Conservation (phyloP, 1,140 invertebrate genomes). For the Brachionus asplanchnoidis region DNA sequence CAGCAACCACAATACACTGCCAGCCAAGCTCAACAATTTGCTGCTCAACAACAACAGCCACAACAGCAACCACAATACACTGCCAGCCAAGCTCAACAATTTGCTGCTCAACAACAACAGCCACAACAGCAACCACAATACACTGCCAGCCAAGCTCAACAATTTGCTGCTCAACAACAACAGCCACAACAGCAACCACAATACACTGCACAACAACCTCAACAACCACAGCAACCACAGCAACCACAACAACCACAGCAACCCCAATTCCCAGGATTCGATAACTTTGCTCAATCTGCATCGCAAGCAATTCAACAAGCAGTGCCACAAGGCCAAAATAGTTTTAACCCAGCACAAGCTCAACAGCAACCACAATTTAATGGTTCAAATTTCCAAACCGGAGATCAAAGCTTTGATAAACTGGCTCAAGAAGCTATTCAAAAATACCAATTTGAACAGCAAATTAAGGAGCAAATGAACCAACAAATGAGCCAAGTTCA, state of each 20-base stretch:
- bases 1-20: too few relatives aligned
- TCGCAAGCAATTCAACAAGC: background rate
- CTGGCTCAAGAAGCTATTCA: background rate
- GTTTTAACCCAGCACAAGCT: background rate
- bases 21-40: too few relatives aligned
- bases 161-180: background rate
- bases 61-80: too few relatives aligned
- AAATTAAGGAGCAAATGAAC: background rate
- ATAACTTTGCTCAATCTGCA: conserved; percentile 9
- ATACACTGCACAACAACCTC: background rate
- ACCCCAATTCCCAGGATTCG: background rate
- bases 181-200: background rate
- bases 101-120: too few relatives aligned
- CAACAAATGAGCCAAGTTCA: background rate
- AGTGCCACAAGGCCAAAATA: background rate
- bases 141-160: background rate
- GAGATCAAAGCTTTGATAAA: background rate
- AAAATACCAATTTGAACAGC: background rate
- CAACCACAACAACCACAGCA: background rate
- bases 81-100: too few relatives aligned
- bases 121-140: background rate
- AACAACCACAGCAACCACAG: background rate
- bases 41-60: too few relatives aligned
- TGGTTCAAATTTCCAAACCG: background rate
- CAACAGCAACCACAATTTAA: background rate